Evolutionary conservation across 1,140 invertebrate genomes (phyloP).

Genomic region (Amyelois transitella): DNA sequence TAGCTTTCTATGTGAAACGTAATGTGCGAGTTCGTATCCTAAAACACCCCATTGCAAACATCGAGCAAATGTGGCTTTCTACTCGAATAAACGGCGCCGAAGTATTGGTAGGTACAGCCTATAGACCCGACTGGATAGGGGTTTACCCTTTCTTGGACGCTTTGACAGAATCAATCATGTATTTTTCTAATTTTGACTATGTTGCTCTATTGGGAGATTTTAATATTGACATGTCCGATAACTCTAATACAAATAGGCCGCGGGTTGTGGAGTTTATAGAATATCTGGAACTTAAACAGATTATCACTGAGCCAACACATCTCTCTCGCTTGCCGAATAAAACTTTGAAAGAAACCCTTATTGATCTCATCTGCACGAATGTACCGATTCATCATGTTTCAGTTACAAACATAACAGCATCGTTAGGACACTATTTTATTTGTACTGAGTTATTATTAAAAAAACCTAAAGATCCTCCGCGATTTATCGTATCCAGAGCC

Average conservation of each 20-base stretch:
- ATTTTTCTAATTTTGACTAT: neutral
- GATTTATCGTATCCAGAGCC: neutral
- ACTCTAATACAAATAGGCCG: neutral
- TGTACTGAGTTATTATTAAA: neutral
- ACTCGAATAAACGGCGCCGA: too few species aligned
- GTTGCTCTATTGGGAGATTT: conserved; percentile 4
- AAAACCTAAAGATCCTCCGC: neutral
- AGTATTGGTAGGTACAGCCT: neutral
- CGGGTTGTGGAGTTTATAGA: neutral
- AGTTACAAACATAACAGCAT: neutral
- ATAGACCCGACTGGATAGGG: neutral
- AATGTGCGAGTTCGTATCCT: neutral
- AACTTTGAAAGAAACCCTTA: neutral
- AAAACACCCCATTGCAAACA: neutral
- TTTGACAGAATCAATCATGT: neutral
- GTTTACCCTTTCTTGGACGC: neutral
- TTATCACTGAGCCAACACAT: conserved; percentile 10
- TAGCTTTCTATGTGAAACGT: conserved; percentile 1
- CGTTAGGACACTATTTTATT: neutral
- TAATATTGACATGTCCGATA: conserved; percentile 2
- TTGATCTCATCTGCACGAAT: conserved; percentile 7
- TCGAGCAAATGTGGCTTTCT: neutral
- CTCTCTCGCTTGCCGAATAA: neutral
- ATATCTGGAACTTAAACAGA: conserved; percentile 1
- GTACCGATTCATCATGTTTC: neutral